Base-by-base conservation (phyloP, 2,888 invertebrate species). In the Biston betularia region DNA sequence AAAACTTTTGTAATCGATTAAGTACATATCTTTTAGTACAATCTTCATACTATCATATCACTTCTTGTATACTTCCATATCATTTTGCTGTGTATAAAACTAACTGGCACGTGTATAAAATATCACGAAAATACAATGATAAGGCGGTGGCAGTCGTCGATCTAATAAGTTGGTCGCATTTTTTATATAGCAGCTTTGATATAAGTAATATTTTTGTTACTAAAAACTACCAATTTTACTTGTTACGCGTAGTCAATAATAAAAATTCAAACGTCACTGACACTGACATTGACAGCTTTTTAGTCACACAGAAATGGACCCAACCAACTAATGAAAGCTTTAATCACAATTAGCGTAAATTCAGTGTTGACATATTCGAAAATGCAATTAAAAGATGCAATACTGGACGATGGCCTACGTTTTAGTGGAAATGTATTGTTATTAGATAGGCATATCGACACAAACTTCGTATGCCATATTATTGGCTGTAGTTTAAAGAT, bases 1-100 rank as follows among this genome's bases (percentile, higher is more conserved):
- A 79, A 85, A 86, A 84, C 78, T 83, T 82, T 84, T 80, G 83
- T 86, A 86, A 88, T 88, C 85, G 79, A 88, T 89, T 90, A 89
- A 91, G 89, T 90, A 92, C 92, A 93, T 93, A 93, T 93, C 92
- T 90, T 85, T 89, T 92, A 92, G 92, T 91, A 92, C 92, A 92
- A 92, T 90, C 87, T 90, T 84, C 89, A 89, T 86, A 82, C 79
- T 87, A 83, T 92, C 93, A 93, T 93, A 93, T 93, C 93, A 93
- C 89, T 87, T 86, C 89, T 89, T 93, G 92, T 92, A 93, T 89
- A 92, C 89, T 89, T 85, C 84, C 93, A 93, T 92, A 93, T 93
- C 93, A 91, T 89, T 86, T 89, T 88, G 88, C 89, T 91, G 89
- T 92, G 87, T 89, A 87, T 77, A 80, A 79, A 82, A 84, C 79